A percentile compares a stretch with the other conserved stretches of the same genome.
Evolutionary conservation across 2,797 vertebrate genomes (phyloP).

Genomic region (Gymnocypris eckloni): DNA sequence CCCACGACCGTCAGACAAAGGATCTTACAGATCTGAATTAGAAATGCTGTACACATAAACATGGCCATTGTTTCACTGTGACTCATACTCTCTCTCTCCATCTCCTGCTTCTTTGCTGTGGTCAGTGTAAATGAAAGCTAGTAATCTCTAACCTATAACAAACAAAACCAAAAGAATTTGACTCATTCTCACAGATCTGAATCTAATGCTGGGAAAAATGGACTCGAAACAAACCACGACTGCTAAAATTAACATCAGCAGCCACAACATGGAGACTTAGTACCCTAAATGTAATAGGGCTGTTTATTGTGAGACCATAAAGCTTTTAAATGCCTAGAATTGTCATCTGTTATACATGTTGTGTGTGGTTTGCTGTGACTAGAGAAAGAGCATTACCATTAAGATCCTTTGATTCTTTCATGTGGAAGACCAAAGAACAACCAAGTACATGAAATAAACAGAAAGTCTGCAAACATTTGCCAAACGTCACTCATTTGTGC

Average conservation of each 20-base stretch:
- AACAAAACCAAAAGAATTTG: conserved; percentile 44
- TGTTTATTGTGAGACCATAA: conserved; percentile 46
- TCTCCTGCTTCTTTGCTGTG: conserved; percentile 33
- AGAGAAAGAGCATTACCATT: conserved; percentile 25
- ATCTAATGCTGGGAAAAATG: conserved; percentile 50
- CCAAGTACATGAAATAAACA: conserved; percentile 12
- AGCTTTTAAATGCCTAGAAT: conserved; percentile 48
- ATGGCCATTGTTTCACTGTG: conserved; percentile 1
- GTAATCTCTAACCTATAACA: conserved; percentile 27
- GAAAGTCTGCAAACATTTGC: conserved; percentile 25
- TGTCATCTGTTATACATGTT: conserved; percentile 48
- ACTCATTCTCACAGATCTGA: conserved; percentile 46
- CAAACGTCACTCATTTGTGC: conserved; percentile 19
- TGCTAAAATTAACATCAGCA: conserved; percentile 48
- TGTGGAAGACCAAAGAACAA: conserved; percentile 34
- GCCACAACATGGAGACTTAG: conserved; percentile 47
- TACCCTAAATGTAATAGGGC: conserved; percentile 36
- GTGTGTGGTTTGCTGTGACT: conserved; percentile 37
- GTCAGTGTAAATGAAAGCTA: conserved; percentile 33
- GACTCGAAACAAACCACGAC: conserved; percentile 45
- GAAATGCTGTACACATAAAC: neutral
- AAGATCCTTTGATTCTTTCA: conserved; percentile 29
- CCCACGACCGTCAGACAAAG: neutral
- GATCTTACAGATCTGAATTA: neutral
- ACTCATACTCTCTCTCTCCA: conserved; percentile 16